Evolutionary conservation across 2,797 vertebrate species (phyloP).

Genomic region (Paratrypauchen microcephalus): DNA sequence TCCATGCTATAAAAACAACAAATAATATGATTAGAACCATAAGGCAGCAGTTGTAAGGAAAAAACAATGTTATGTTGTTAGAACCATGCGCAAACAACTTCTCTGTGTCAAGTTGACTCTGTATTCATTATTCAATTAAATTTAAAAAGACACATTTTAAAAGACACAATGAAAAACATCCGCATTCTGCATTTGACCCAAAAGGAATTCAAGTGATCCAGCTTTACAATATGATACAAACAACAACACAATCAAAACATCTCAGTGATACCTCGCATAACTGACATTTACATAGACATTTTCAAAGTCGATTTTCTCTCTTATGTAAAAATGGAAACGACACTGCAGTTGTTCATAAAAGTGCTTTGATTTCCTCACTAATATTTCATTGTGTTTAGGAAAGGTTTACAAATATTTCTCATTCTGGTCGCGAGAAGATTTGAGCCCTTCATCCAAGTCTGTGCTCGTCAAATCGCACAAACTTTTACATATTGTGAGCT

Average conservation of each 20-base stretch:
- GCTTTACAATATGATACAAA: neutral
- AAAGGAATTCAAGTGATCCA: neutral
- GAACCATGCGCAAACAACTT: no score
- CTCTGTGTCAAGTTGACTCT: no score
- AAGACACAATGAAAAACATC: no score
- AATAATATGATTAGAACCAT: no score
- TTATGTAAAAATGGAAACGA: neutral
- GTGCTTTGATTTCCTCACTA: neutral
- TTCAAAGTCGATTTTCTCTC: neutral
- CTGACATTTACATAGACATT: neutral
- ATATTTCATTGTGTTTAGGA: neutral
- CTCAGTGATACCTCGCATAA: neutral
- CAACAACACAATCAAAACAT: neutral
- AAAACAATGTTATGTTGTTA: no score
- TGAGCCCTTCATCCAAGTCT: neutral
- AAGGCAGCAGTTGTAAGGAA: no score
- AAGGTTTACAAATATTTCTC: neutral
- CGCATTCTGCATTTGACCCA: neutral
- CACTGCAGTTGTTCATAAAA: neutral
- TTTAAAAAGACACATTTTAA: no score
- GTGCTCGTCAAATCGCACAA: neutral
- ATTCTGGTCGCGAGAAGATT: neutral
- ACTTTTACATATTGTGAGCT: conserved; percentile 20
- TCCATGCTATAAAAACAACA: no score
- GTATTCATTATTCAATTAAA: no score